Conservation (phyloP, 2,797 vertebrate species). For the Pseudomugil tenellus region DNA sequence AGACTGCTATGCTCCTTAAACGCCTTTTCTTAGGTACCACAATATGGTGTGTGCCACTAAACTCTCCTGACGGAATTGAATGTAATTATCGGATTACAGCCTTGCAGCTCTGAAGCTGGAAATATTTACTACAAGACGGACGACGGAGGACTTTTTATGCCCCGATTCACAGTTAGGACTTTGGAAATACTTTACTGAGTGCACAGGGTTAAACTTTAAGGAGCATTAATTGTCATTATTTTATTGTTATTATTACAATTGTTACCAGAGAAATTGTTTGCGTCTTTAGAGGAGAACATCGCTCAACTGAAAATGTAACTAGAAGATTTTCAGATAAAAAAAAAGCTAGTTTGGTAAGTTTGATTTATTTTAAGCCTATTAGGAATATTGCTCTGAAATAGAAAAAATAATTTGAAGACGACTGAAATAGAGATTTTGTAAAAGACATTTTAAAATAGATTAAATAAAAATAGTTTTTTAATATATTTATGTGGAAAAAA, state of each 20-base stretch:
- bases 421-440: not conserved
- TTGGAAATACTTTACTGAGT: conserved; percentile 3
- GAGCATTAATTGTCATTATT: conserved; percentile 4
- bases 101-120: conserved; percentile 58
- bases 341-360: conserved; percentile 58
- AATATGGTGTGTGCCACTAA: conserved; percentile 79
- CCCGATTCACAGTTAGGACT: conserved; percentile 20
- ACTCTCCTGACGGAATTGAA: conserved; percentile 81
- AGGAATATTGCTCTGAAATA: not conserved
- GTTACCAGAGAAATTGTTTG: not conserved
- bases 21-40: conserved; percentile 76
- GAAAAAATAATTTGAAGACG: not conserved
- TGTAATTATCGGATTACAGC: conserved; percentile 84
- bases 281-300: conserved; percentile 31
- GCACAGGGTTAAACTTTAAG: conserved; percentile 8
- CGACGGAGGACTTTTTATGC: conserved; percentile 41
- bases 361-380: not conserved
- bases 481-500: not conserved
- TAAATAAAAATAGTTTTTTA: not conserved
- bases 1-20: conserved; percentile 76
- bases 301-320: conserved; percentile 59
- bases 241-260: not conserved
- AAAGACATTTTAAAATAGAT: no score
- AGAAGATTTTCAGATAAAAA: conserved; percentile 5
- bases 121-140: conserved; percentile 64